phyloP scores from a whole-genome alignment of 2,888 invertebrate genomes.

The Coremacera marginata region DNA sequence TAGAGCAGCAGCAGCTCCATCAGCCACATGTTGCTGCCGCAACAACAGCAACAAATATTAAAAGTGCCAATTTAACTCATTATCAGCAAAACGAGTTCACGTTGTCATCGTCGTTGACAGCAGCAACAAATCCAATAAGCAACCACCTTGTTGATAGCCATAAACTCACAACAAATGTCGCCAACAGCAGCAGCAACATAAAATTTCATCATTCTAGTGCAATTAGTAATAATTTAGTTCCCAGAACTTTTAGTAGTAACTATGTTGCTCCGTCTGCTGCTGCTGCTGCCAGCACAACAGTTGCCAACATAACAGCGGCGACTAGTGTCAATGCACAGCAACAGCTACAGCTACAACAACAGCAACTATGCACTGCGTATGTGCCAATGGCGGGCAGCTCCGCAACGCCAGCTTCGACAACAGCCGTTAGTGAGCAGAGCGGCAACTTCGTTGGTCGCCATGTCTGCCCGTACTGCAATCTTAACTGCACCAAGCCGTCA shows the following conservation, averaged over 20 bases:
- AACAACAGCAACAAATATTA: conserved; percentile 4
- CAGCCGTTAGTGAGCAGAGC: conserved; percentile 36
- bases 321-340: conserved; percentile 30
- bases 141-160: not conserved
- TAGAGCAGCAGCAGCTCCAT: conserved; percentile 27
- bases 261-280: not conserved
- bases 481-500: conserved; percentile 92
- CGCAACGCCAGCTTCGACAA: not conserved
- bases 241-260: conserved; percentile 18
- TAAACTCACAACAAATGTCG: not conserved
- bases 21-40: conserved; percentile 24
- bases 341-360: conserved; percentile 33
- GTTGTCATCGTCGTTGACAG: not conserved
- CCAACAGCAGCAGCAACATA: conserved; percentile 19
- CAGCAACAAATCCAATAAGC: not conserved
- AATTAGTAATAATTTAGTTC: conserved; percentile 21
- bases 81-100: too few species aligned
- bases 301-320: conserved; percentile 36
- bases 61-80: conserved; percentile 18
- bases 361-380: conserved; percentile 20
- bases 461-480: conserved; percentile 88
- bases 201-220: conserved; percentile 3
- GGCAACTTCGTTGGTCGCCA: conserved; percentile 74
- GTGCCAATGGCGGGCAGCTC: not conserved
- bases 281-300: conserved; percentile 12